These are phyloP conservation scores for Conchocele bisecta DNA, from an alignment of 2,888 invertebrate species.

Conservation along the genomic window DNA sequence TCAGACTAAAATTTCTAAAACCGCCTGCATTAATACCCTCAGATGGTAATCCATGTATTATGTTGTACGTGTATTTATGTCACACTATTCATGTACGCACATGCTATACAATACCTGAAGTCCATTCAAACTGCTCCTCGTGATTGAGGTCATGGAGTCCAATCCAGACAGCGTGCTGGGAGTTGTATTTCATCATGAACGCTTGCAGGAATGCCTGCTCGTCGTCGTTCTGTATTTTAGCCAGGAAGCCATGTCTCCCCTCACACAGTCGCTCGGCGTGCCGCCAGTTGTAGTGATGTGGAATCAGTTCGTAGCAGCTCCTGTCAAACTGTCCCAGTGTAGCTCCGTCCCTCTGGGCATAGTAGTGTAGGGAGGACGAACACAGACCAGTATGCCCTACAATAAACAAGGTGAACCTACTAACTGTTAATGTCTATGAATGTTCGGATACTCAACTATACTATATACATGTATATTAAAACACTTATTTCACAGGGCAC, in stretches of 20 bases:
- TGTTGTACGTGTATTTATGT: too few relatives aligned
- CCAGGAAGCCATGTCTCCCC: constrained; percentile 26
- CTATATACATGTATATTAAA: too few relatives aligned
- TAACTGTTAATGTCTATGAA: too few relatives aligned
- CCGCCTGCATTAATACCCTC: too few relatives aligned
- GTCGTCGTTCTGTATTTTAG: constrained; percentile 11
- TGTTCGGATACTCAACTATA: too few relatives aligned
- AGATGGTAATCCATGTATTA: too few relatives aligned
- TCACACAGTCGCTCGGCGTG: constrained; percentile 29
- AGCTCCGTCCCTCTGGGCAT: not conserved
- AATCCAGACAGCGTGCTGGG: constrained; percentile 42
- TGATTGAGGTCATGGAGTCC: constrained; percentile 30
- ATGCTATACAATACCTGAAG: constrained; percentile 6
- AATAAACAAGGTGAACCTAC: too few relatives aligned
- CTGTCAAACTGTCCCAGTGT: constrained; percentile 26
- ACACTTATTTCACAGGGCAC: too few relatives aligned
- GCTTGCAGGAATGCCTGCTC: constrained; percentile 36
- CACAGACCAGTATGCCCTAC: constrained; percentile 13
- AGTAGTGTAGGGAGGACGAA: not conserved
- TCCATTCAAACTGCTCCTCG: constrained; percentile 21
- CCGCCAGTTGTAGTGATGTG: constrained; percentile 10
- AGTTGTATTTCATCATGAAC: constrained; percentile 19
- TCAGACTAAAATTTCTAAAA: too few relatives aligned
- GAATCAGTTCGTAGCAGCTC: constrained; percentile 37
- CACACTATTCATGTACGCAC: too few relatives aligned